Percentiles rank a stretch among this genome's conserved stretches.
phyloP scores from a whole-genome alignment of 2,888 invertebrate genomes.

The Lacanobia oleracea region DNA sequence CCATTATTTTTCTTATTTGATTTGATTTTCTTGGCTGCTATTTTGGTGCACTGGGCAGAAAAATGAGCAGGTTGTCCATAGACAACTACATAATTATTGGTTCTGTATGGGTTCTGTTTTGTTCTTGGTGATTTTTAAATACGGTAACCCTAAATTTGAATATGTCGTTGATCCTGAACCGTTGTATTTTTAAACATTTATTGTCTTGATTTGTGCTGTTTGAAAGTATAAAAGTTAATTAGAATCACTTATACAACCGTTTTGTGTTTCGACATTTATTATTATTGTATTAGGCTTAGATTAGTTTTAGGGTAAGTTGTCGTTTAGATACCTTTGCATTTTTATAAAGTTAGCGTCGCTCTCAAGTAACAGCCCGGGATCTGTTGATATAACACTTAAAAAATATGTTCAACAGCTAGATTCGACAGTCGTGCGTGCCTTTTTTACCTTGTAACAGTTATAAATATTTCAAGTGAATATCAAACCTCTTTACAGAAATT shows the following conservation, averaged over 20 bases:
- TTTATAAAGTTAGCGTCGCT: neutral
- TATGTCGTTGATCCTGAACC: slow-evolving; percentile 58
- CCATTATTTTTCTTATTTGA: too few relatives aligned
- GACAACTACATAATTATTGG: too few relatives aligned
- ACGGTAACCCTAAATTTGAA: slow-evolving; percentile 58
- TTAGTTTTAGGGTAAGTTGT: slow-evolving; percentile 39
- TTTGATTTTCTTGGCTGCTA: too few relatives aligned
- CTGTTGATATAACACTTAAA: neutral
- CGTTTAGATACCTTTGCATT: neutral
- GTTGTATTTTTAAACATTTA: slow-evolving; percentile 56
- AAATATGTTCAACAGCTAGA: neutral
- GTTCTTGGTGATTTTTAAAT: neutral
- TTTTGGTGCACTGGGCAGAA: too few relatives aligned
- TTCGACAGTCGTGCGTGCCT: neutral
- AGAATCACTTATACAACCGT: slow-evolving; percentile 5
- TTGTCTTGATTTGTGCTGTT: slow-evolving; percentile 28
- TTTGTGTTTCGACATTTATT: slow-evolving; percentile 5
- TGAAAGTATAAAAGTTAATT: slow-evolving; percentile 11
- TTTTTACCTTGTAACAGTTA: neutral
- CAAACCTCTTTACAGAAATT: slow-evolving; percentile 68
- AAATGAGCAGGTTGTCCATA: too few relatives aligned
- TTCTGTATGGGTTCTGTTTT: too few relatives aligned
- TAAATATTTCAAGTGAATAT: neutral
- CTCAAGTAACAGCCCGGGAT: neutral
- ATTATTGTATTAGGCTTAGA: slow-evolving; percentile 26